Base-by-base conservation (phyloP, 2,888 invertebrate species). In the Cantharis rustica region DNA sequence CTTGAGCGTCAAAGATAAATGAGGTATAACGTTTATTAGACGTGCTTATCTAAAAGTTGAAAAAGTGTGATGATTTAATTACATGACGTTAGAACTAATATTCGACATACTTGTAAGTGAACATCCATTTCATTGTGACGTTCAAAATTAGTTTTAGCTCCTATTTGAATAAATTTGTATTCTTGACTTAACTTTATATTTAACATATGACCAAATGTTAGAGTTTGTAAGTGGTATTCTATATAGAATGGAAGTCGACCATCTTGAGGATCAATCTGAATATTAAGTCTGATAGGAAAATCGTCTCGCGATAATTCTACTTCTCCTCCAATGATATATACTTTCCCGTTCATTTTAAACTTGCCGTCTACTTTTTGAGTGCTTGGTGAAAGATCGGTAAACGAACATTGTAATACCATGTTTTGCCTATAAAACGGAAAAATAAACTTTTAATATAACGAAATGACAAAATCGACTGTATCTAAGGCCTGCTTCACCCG, bases 111-210 rank as follows among this genome's bases (percentile, higher is more conserved):
- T 83, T 86, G 81, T 72, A 87, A 80, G 81, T 86, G 87, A 77
- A 90, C 86, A 79, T 90, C 88, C 88, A 89, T 89, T 78, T 89
- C 88, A 16, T 87, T 84, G 79, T 84, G 84, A 70, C 86, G 85
- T 47, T 84, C 84, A 4, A 87, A 79, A 16, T 86, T 86, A 77
- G 89, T 88, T 23, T 88, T 87, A 15, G 85, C 86, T 76, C 84
- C 83, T 75, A 87, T 73, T 82, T 88, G 88, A 72, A 88, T 88
- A 86, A 88, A 89, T 80, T 87, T 88, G 16, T 88, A 87, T 78
- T 88, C 87, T 83, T 89, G 88, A 72, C 87, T 80, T 78, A 87
- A 70, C 68, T 80, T 82, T 64, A 85, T 83, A 73, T 80, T 79
- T 80, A 87, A 79, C 76, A 82, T 82, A 80, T 86, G 86, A 78